These are phyloP conservation scores for Toxotes lorentzi DNA, from an alignment of 2,797 vertebrate genomes.

Conservation along the genomic window DNA sequence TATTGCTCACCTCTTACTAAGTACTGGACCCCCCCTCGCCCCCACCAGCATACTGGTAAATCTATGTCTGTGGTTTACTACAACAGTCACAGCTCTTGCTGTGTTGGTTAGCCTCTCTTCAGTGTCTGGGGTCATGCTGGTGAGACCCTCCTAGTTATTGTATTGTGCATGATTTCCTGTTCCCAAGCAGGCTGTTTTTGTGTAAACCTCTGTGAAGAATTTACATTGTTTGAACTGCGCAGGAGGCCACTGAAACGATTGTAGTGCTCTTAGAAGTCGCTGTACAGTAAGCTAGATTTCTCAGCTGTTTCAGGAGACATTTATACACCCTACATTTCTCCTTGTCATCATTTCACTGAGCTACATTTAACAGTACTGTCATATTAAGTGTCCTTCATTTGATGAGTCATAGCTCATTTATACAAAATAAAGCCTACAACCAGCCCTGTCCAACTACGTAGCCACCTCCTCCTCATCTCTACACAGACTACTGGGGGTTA, in stretches of 20 bases:
- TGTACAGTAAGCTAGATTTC: not conserved
- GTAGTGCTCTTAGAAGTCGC: not conserved
- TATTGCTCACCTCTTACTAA: not conserved
- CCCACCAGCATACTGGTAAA: not conserved
- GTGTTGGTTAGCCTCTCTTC: not conserved
- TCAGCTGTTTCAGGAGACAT: too few species aligned
- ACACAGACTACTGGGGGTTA: too few species aligned
- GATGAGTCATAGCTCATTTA: too few species aligned
- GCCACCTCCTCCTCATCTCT: too few species aligned
- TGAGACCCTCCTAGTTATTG: not conserved
- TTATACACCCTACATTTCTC: not conserved
- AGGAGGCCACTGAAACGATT: not conserved
- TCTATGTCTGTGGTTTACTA: not conserved
- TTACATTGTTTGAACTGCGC: not conserved
- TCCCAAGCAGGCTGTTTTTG: slow-evolving; percentile 1
- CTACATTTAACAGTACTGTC: too few species aligned
- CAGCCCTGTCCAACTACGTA: too few species aligned
- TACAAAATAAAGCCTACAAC: too few species aligned
- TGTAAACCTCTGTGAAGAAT: not conserved
- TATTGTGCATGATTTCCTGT: not conserved
- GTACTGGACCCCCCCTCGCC: not conserved
- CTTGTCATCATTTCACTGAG: not conserved
- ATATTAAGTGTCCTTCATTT: too few species aligned
- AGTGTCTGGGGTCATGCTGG: not conserved
- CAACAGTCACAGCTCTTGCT: not conserved